Percentiles rank a stretch among this genome's conserved stretches.
phyloP scores from a whole-genome alignment of 1,140 invertebrate species.

The Sesamia nonagrioides region DNA sequence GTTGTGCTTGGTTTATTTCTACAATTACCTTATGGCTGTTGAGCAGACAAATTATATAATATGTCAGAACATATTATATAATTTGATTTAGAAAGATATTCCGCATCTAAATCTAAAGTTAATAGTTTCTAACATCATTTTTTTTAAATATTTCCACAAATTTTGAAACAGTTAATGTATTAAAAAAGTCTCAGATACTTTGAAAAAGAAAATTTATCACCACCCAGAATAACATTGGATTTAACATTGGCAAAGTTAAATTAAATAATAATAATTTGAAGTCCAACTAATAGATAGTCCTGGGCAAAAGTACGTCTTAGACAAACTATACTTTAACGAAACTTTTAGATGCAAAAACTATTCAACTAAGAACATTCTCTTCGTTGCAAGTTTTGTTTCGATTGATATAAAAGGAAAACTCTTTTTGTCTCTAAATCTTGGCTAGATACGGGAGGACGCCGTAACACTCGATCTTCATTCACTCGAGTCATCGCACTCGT shows the following conservation, averaged over 20 bases:
- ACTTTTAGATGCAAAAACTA: constrained; percentile 21
- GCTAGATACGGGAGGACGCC: constrained; percentile 36
- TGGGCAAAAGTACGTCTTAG: background rate
- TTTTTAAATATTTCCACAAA: no score
- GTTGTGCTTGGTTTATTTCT: background rate
- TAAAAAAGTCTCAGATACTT: no score
- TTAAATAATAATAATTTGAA: background rate
- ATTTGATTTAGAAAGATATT: background rate
- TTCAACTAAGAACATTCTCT: constrained; percentile 15
- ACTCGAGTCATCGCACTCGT: constrained; percentile 53
- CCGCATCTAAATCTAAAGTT: no score
- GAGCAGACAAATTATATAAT: no score
- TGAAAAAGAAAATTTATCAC: background rate
- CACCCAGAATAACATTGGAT: background rate
- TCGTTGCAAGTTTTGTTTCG: constrained; percentile 6
- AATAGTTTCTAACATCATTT: no score
- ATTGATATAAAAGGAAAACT: constrained; percentile 46
- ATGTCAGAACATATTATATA: no score
- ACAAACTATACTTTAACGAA: constrained; percentile 1
- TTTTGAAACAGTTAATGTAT: no score
- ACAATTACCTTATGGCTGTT: background rate
- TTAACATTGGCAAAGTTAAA: background rate
- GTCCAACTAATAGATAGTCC: background rate
- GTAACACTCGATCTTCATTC: constrained; percentile 51
- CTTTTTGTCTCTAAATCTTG: constrained; percentile 24